phyloP scores from a whole-genome alignment of 2,113 vertebrate species.

The Clarias batrachus region DNA sequence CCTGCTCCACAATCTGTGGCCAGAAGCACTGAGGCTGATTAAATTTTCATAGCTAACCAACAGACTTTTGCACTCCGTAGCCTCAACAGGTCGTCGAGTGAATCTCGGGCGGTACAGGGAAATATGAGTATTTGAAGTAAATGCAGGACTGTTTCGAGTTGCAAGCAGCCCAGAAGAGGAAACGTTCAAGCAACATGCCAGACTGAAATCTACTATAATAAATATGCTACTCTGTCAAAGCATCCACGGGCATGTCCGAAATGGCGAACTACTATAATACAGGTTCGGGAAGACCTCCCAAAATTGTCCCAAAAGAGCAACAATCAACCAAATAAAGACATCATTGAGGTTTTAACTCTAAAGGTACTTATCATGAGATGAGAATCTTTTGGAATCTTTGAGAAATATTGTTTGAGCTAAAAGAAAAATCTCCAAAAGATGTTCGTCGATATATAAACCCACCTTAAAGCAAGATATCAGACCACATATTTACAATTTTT shows the following conservation, averaged over 20 bases:
- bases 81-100: slow-evolving; percentile 71
- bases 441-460: not conserved
- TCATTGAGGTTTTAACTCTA: not conserved
- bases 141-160: slow-evolving; percentile 25
- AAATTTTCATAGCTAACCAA: slow-evolving; percentile 71
- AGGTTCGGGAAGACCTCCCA: not conserved
- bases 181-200: not conserved
- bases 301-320: not conserved
- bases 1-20: slow-evolving; percentile 39
- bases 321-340: not conserved
- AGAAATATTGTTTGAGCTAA: not conserved
- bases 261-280: not conserved
- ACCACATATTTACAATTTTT: too few relatives aligned
- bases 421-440: not conserved
- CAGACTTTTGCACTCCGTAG: slow-evolving; percentile 59
- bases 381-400: not conserved
- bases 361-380: not conserved
- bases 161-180: not conserved
- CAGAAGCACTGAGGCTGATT: slow-evolving; percentile 61
- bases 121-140: slow-evolving; percentile 59
- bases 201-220: not conserved
- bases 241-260: not conserved
- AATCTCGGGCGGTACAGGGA: slow-evolving; percentile 66
- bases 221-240: not conserved
- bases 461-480: not conserved